Percentiles rank a stretch among this genome's conserved stretches.
phyloP scores from a whole-genome alignment of 53 echinoderm and acorn worm genomes.

The Antedon mediterranea region DNA sequence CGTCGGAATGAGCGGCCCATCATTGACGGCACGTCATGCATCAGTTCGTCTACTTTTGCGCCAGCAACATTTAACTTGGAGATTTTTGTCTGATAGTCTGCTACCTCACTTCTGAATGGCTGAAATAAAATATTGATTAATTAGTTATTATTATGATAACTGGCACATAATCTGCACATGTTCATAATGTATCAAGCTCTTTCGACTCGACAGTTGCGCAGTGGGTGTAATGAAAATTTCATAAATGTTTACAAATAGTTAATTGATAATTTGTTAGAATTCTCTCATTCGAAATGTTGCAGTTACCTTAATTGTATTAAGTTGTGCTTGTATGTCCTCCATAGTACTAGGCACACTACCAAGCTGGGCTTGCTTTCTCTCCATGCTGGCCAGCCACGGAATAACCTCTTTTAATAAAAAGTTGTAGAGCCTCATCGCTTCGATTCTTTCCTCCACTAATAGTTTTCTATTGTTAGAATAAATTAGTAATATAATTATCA shows the following conservation, averaged over 20 bases:
- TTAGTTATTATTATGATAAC: no score
- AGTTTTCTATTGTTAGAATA: conserved; percentile 32
- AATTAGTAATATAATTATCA: neutral
- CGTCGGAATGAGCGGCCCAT: conserved; percentile 57
- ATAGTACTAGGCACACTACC: conserved; percentile 58
- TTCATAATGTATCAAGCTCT: no score
- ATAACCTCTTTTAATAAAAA: conserved; percentile 71
- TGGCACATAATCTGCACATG: no score
- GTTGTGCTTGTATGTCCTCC: conserved; percentile 63
- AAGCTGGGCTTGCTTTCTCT: conserved; percentile 6
- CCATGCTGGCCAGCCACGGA: conserved; percentile 61
- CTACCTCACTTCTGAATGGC: conserved; percentile 85
- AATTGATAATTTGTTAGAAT: no score
- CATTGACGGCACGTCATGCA: conserved; percentile 37
- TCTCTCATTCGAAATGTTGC: no score
- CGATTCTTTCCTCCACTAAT: conserved; percentile 62
- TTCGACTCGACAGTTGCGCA: no score
- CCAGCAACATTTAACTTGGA: conserved; percentile 69
- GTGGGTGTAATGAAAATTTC: no score
- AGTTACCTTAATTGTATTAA: conserved; percentile 87
- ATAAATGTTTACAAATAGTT: no score
- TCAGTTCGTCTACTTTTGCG: conserved; percentile 68
- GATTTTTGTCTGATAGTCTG: conserved; percentile 69
- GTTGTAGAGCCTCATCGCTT: conserved; percentile 76
- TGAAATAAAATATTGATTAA: conserved; percentile 21